phyloP scores from a whole-genome alignment of 2,888 invertebrate species.

The Agonopterix alstromeriana region DNA sequence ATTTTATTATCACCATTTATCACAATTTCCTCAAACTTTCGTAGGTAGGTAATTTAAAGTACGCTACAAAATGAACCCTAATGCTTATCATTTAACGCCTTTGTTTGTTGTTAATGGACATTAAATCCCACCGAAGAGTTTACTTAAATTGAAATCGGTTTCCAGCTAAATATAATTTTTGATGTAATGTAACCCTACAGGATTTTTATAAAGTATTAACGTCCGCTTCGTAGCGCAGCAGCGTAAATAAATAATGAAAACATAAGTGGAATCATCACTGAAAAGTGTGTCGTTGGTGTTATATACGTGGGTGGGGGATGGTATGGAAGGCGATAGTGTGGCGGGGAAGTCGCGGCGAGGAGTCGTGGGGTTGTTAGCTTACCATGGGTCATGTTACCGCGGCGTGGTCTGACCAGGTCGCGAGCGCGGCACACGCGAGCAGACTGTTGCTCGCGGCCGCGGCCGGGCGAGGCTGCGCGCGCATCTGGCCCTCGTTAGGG shows the following conservation, averaged over 20 bases:
- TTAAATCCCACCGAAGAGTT: no score
- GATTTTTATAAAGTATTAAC: constrained; percentile 22
- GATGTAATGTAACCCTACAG: not conserved
- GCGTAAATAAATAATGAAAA: constrained; percentile 62
- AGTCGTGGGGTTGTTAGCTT: constrained; percentile 42
- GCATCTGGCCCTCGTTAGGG: constrained; percentile 22
- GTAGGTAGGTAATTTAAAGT: no score
- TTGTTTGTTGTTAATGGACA: no score
- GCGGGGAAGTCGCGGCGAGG: constrained; percentile 19
- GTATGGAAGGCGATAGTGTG: constrained; percentile 7
- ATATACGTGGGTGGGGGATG: constrained; percentile 3
- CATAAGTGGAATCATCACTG: constrained; percentile 45
- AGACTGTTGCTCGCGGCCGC: constrained; percentile 71
- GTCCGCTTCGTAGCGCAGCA: constrained; percentile 22
- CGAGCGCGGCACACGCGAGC: constrained; percentile 63
- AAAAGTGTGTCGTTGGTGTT: constrained; percentile 28
- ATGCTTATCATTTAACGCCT: no score
- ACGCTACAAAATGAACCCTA: no score
- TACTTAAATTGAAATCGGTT: no score
- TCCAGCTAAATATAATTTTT: no score
- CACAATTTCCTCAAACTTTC: no score
- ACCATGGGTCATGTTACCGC: constrained; percentile 65
- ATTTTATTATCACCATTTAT: no score
- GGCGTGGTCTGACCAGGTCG: constrained; percentile 41
- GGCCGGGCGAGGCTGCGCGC: constrained; percentile 45